Conservation (phyloP, 2,797 vertebrate genomes). For the Crocidura indochinensis region DNA sequence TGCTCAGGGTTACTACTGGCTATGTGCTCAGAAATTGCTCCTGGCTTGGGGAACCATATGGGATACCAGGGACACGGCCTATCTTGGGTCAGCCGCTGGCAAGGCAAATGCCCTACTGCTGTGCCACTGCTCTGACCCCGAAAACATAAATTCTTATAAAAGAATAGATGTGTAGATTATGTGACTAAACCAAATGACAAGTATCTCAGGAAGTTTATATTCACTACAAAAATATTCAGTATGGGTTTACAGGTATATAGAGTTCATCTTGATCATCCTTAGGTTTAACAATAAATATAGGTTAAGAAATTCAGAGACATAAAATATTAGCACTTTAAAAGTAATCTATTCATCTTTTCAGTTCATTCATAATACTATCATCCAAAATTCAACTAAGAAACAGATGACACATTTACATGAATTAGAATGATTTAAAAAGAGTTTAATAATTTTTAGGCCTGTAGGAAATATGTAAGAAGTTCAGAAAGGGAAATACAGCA, state of each 20-base stretch:
- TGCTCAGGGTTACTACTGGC: too few species aligned
- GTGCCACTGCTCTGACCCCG: too few species aligned
- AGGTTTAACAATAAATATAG: background rate
- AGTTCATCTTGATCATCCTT: background rate
- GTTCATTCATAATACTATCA: background rate
- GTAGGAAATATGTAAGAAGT: background rate
- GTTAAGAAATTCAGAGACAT: background rate
- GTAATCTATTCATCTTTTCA: background rate
- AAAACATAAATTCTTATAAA: constrained; percentile 44
- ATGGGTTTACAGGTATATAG: background rate
- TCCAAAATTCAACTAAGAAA: background rate
- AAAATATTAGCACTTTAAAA: background rate
- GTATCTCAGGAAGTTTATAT: constrained; percentile 18
- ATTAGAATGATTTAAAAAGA: background rate
- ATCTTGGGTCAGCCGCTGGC: too few species aligned
- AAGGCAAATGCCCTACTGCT: too few species aligned
- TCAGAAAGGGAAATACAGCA: background rate
- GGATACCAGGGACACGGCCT: too few species aligned
- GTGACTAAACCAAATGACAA: background rate
- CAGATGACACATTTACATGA: background rate
- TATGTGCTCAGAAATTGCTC: too few species aligned
- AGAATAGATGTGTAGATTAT: background rate
- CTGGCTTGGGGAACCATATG: too few species aligned
- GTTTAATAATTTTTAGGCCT: background rate
- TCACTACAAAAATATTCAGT: background rate